phyloP scores from a whole-genome alignment of 2,113 vertebrate genomes.

The Otus sunia region DNA sequence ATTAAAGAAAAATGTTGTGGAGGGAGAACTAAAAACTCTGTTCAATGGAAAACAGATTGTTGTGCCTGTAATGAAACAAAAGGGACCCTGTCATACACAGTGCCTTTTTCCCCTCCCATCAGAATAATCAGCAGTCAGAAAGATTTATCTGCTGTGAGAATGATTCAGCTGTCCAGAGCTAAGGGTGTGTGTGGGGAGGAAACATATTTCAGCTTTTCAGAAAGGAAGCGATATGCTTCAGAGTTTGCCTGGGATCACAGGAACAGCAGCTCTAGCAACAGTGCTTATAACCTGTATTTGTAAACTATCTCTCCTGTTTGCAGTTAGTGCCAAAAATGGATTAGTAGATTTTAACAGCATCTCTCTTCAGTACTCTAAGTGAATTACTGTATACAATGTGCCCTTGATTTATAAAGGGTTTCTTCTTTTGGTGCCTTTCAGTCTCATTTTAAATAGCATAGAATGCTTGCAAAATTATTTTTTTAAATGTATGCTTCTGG shows the following conservation, averaged over 20 bases:
- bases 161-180: conserved; percentile 30
- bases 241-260: conserved; percentile 13
- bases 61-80: conserved; percentile 59
- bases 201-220: neutral
- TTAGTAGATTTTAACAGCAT: conserved; percentile 32
- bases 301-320: neutral
- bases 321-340: neutral
- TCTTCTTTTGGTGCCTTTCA: conserved; percentile 22
- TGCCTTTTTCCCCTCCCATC: neutral
- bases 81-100: conserved; percentile 41
- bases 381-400: neutral
- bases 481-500: neutral
- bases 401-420: neutral
- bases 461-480: neutral
- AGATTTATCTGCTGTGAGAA: conserved; percentile 63
- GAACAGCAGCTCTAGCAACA: neutral
- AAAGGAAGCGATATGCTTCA: conserved; percentile 21
- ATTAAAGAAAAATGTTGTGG: conserved; percentile 80
- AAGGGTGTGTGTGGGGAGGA: neutral
- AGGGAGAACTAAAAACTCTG: conserved; percentile 43
- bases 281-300: neutral
- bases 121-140: conserved; percentile 64
- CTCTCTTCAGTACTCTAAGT: neutral
- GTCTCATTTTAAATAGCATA: conserved; percentile 4
- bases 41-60: conserved; percentile 78